Evolutionary conservation across 2,888 invertebrate genomes (phyloP), one percentile per base, ranked within the genome.

Genomic region (Tholera decimalis): DNA sequence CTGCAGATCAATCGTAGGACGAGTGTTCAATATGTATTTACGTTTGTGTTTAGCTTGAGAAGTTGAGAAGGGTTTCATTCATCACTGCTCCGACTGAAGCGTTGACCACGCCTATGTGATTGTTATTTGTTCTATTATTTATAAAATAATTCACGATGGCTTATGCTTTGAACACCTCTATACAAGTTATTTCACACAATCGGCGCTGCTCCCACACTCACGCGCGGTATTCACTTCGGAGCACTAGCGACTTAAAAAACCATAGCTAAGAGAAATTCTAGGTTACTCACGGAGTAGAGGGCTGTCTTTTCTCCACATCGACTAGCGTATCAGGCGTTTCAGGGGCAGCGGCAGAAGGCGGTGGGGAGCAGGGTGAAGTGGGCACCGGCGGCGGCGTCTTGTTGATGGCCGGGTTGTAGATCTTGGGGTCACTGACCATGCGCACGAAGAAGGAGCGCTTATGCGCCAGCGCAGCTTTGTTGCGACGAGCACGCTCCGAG

Each of bases 341-440:
- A 18, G 94, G 94, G n/a, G 75, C 83, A 22, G 76, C 85, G 26
- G 92, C 92, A 87, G 53, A 22, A 18, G 91, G 89, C 2, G 92
- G 93, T 11, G 96, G 96, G 15, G 96, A 96, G 47, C 92, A 92
- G 0, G 96, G 95, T 47, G 96, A 96, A 26, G 96, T 93, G 62
- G 96, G 93, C 30, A 93, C 92, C 3, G 97, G 96, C 53, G 97
- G 96, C 53, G 97, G 96, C 0, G 97, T 96, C 92, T 97, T 97
- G 88, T 97, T 97, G 86, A 98, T 98, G 69, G 98, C 98, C 35
- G 98, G 98, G 94, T 98, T 98, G 96, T 98, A 98, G 85, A 99
- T 98, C 93, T 99, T 99, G 2, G 99, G 99, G 96, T 99, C 99
- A 91, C 98, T 98, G 74, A 99, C 99, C 99, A 99, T 99, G 54